Evolutionary conservation across 1,140 invertebrate genomes (phyloP), one percentile per base, ranked within the genome.

Genomic region (Cydia fagiglandana): DNA sequence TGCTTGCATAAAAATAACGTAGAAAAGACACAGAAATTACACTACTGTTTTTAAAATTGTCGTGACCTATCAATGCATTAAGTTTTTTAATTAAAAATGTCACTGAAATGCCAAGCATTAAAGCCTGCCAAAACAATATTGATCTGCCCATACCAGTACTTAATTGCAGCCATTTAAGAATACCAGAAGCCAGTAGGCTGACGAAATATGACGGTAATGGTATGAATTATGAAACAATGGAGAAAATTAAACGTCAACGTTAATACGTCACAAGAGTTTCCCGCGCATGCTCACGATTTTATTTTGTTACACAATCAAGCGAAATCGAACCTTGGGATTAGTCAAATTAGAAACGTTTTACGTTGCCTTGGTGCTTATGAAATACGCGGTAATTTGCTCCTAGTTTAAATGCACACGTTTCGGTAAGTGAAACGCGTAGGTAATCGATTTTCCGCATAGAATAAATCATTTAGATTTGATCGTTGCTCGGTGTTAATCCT

Each of bases 251-350:
- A 70, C n/a, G 34, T 17, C 56, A 56, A 61, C 56, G 50, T 61
- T 61, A 20, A 61, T 61, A 61, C 30, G 66, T 38, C 30, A 70
- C 66, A 70, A 68, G 28, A 56, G n/a, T n/a, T 13, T 61, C 34
- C 66, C 66, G 34, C 15, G 66, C 56, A 61, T 61, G 56, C 24
- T 7, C 34, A 70, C 66, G 34, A 15, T 41, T 41, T 70, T 41
- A 70, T 70, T 70, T 41, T 38, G 34, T 70, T 70, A n/a, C 66
- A 70, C 66, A 70, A 70, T 70, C 15, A 66, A 66, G 66, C 56
- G 56, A 61, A 70, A 70, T 70, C 66, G 30, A 41, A 70, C 66
- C 66, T 70, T 70, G 66, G 66, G 34, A 70, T 70, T 70, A 70
- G 34, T 15, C 34, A 70, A 70, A 70, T 70, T 38, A 70, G 66